phyloP scores from a whole-genome alignment of 2,888 invertebrate species.

The Lasioglossum figueresi region DNA sequence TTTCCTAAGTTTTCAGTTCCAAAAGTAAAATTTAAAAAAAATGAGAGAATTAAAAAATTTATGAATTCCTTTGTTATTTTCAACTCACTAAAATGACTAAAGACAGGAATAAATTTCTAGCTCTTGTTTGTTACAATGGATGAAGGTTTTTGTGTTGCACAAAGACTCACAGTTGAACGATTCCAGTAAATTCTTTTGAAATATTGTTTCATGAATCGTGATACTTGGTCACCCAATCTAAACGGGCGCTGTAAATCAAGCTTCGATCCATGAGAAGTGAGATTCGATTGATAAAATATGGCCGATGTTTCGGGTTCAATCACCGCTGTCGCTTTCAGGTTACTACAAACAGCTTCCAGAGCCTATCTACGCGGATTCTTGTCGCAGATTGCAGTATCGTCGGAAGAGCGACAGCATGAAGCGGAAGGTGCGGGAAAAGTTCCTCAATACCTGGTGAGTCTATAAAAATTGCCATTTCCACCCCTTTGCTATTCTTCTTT shows the following conservation, averaged over 20 bases:
- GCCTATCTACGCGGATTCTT: constrained; percentile 86
- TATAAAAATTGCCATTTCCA: constrained; percentile 22
- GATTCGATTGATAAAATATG: constrained; percentile 27
- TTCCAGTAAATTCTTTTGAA: not conserved
- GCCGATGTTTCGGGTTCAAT: constrained; percentile 47
- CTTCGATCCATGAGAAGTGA: constrained; percentile 7
- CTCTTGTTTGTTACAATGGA: too few relatives aligned
- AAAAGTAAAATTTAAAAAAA: too few relatives aligned
- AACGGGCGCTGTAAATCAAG: not conserved
- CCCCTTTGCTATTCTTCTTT: not conserved
- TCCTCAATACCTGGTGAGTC: constrained; percentile 87
- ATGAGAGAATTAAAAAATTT: too few relatives aligned
- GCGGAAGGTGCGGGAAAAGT: constrained; percentile 86
- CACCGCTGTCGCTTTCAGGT: constrained; percentile 82
- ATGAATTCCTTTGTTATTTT: too few relatives aligned
- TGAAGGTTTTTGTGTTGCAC: too few relatives aligned
- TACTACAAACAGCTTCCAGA: constrained; percentile 87
- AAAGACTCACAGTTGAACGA: not conserved
- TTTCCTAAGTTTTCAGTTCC: too few relatives aligned
- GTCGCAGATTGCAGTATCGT: constrained; percentile 86
- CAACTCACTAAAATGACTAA: too few relatives aligned
- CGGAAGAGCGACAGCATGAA: constrained; percentile 87
- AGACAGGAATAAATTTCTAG: too few relatives aligned
- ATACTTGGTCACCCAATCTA: too few relatives aligned
- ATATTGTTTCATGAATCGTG: too few relatives aligned